A percentile compares a stretch with the other conserved stretches of the same genome.
Conservation (phyloP, 2,113 vertebrate genomes). For the Garra rufa region DNA sequence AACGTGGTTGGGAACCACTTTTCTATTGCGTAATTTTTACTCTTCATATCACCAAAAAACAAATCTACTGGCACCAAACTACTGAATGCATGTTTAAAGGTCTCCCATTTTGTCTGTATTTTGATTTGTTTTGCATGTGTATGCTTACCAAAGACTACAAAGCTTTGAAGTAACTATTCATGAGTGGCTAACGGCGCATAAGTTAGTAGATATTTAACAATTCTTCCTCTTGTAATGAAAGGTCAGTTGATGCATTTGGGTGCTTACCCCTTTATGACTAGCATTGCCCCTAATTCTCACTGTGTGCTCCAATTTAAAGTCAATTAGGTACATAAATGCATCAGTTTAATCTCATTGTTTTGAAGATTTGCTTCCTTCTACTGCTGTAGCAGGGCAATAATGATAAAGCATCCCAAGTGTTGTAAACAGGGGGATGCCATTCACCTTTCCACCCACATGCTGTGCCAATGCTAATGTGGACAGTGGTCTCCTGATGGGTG, state of each 20-base stretch:
- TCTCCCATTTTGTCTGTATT: background rate
- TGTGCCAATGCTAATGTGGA: conserved; percentile 55
- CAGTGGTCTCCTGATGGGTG: conserved; percentile 47
- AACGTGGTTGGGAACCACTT: too few relatives aligned
- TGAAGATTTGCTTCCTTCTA: conserved; percentile 52
- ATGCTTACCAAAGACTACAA: background rate
- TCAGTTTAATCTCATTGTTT: conserved; percentile 60
- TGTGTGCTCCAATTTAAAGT: conserved; percentile 54
- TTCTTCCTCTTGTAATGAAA: conserved; percentile 47
- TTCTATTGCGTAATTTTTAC: too few relatives aligned
- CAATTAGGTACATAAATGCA: conserved; percentile 61
- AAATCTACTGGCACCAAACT: too few relatives aligned
- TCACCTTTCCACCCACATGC: conserved; percentile 53
- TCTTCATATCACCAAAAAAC: too few relatives aligned
- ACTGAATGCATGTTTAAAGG: background rate
- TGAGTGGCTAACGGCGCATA: background rate
- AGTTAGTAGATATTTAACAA: conserved; percentile 45
- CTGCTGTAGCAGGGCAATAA: conserved; percentile 42
- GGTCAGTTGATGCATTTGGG: conserved; percentile 36
- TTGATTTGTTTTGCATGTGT: background rate
- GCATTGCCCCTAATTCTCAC: conserved; percentile 47
- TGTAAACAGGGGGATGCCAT: conserved; percentile 52
- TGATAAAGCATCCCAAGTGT: conserved; percentile 49
- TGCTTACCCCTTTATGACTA: conserved; percentile 44
- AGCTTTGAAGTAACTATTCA: conserved; percentile 14